These are phyloP conservation scores for Ictidomys tridecemlineatus DNA, from an alignment of 2,113 vertebrate species.

Conservation along the genomic window DNA sequence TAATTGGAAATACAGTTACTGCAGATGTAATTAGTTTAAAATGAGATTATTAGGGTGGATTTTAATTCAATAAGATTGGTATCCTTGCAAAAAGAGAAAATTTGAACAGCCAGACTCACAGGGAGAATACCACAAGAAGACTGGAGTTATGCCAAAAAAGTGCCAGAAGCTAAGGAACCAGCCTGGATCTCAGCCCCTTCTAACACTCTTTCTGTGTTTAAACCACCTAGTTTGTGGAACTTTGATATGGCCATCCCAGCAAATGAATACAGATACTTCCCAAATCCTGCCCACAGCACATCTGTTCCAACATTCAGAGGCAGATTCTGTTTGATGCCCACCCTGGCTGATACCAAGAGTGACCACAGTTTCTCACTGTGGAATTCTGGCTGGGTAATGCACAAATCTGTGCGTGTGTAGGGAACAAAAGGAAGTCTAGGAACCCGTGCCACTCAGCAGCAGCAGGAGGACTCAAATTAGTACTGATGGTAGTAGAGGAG, in stretches of 20 bases:
- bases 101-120: background rate
- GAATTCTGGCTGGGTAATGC: background rate
- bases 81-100: background rate
- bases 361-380: background rate
- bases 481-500: background rate
- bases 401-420: fast-evolving
- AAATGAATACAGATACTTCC: background rate
- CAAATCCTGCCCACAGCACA: background rate
- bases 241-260: background rate
- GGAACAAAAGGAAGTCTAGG: background rate
- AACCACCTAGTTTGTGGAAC: background rate
- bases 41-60: no score
- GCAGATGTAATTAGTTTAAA: no score
- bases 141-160: background rate
- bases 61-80: background rate
- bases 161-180: background rate
- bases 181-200: background rate
- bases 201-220: background rate
- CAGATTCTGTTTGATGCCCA: background rate
- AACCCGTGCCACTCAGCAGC: fast-evolving
- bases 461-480: background rate
- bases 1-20: background rate
- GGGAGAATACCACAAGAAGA: background rate
- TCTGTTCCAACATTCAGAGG: background rate
- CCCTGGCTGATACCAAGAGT: background rate